Evolutionary conservation across 1,140 invertebrate species (phyloP).

Genomic region (Melipona quadrifasciata): DNA sequence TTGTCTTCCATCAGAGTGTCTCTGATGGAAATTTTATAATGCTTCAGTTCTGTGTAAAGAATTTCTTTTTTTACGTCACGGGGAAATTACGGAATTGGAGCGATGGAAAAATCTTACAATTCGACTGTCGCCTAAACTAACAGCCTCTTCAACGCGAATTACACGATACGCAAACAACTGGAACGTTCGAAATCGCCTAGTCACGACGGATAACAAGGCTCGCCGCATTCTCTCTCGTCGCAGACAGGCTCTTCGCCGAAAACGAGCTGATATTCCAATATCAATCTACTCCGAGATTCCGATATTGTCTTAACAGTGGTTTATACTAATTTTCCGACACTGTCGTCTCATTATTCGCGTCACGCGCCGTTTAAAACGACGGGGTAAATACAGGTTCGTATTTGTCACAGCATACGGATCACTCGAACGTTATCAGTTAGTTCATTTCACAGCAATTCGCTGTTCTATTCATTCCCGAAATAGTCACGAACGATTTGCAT

Average conservation of each 20-base stretch:
- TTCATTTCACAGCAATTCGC: no score
- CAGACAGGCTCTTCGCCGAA: conserved; percentile 7
- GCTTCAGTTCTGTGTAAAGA: no score
- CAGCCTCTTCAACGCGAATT: not conserved
- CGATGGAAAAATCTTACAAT: no score
- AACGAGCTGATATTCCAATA: not conserved
- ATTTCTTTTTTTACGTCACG: no score
- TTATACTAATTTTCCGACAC: not conserved
- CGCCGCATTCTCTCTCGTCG: not conserved
- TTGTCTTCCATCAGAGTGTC: no score
- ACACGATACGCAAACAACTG: not conserved
- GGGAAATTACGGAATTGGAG: no score
- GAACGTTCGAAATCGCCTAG: not conserved
- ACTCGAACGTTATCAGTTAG: no score
- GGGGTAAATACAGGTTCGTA: no score
- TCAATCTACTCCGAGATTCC: not conserved
- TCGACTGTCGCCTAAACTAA: not conserved
- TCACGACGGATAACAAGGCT: conserved; percentile 1
- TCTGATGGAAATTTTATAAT: no score
- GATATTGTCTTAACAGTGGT: not conserved
- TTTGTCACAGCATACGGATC: no score
- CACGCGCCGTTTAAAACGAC: not conserved
- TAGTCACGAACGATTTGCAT: not conserved
- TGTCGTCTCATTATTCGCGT: not conserved
- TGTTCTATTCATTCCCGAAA: no score